Base-by-base conservation (phyloP, 2,888 invertebrate species). In the Zeuzera pyrina region DNA sequence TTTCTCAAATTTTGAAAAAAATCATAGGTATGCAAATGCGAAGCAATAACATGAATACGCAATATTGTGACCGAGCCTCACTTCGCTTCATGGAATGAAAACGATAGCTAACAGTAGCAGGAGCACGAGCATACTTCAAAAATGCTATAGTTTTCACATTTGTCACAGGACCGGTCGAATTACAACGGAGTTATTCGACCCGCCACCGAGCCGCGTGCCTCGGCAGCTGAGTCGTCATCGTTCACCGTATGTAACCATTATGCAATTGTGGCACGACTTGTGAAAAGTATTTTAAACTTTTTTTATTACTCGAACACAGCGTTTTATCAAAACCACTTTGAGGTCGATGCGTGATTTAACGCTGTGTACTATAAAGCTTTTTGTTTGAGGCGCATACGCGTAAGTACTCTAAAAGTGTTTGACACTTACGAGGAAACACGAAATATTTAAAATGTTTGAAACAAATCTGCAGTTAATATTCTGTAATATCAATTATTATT, bases 81-180 rank as follows among this genome's bases (percentile, higher is more conserved):
- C 8, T 19, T 19, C 19, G 8, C 5, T 19, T 8, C 5, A 6
- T 19, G 19, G 8, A 19, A 19, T 6, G 8, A 19, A 8, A 19
- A 19, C 19, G 19, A 6, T 19, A 6, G 8, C 5, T 8, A 6
- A 19, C 19, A 8, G 5, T 8, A 8, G 19, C n/a, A 10, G 2
- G 7, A 24, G 24, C 11, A 10, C n/a, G 8, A 2, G n/a, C 24
- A 10, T 24, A 15, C 14, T 27, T 27, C 14, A 25, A 31, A 35
- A 64, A 52, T 47, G 52, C 61, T 64, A 69, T 72, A 61, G 60
- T 63, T 74, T 64, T 57, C 54, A 61, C 62, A 72, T 76, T 76
- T 74, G 72, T 73, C 71, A 74, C 68, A 68, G 50, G 50, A 43
- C 43, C 41, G 55, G 34, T 78, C 74, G 50, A 42, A 58, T 78